Conservation (phyloP, 1,140 invertebrate species). For the Atta cephalotes region DNA sequence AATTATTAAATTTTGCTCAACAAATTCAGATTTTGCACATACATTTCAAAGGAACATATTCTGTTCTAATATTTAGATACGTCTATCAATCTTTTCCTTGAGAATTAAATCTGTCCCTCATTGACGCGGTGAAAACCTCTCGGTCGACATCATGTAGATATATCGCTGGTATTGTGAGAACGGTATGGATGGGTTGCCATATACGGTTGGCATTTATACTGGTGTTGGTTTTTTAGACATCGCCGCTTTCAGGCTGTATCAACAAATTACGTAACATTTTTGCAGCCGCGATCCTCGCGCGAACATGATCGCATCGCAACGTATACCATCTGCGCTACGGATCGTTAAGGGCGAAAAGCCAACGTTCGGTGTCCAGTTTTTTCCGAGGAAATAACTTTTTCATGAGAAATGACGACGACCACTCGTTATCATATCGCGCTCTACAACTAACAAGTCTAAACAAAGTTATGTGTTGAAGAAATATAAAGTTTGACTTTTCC, state of each 20-base stretch:
- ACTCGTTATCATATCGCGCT: not conserved
- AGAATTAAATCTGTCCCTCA: conserved; percentile 40
- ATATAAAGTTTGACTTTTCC: not conserved
- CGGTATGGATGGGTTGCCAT: conserved; percentile 61
- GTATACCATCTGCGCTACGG: not conserved
- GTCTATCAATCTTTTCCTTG: not conserved
- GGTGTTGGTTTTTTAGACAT: conserved; percentile 60
- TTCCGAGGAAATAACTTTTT: conserved; percentile 25
- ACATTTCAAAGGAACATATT: not conserved
- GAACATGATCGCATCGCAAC: not conserved
- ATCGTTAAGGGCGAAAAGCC: conserved; percentile 32
- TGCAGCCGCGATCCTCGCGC: conserved; percentile 43
- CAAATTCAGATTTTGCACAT: not conserved
- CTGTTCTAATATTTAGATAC: not conserved
- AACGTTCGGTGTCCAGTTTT: conserved; percentile 14
- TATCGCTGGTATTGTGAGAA: conserved; percentile 51
- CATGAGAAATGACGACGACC: not conserved
- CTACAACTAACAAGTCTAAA: conserved; percentile 2
- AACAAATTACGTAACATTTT: conserved; percentile 70
- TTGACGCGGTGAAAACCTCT: conserved; percentile 45
- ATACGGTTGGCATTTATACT: conserved; percentile 71
- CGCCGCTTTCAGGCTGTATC: conserved; percentile 56
- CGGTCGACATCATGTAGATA: conserved; percentile 52
- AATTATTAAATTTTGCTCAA: not conserved
- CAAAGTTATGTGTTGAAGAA: not conserved